Conservation (phyloP, 1,140 invertebrate genomes). For the Brachionus koreanus region DNA sequence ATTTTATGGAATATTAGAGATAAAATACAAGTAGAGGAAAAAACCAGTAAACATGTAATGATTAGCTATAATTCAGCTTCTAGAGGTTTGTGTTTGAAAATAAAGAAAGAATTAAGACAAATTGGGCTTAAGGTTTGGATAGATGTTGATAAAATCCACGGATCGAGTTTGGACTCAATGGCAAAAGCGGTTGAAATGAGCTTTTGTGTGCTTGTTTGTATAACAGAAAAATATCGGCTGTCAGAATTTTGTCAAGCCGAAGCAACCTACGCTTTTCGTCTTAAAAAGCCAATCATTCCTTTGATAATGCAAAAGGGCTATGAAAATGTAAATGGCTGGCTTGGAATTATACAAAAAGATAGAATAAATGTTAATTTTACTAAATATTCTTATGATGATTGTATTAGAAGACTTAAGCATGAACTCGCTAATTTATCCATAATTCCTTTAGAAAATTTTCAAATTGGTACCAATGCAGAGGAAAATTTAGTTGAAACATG, state of each 20-base stretch:
- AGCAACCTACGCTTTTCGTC: slow-evolving; percentile 53
- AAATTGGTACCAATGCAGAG: not conserved
- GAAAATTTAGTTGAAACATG: not conserved
- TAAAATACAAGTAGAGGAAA: not conserved
- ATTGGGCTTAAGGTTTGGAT: slow-evolving; percentile 45
- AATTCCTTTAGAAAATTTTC: not conserved
- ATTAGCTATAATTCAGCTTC: slow-evolving; percentile 27
- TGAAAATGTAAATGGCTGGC: slow-evolving; percentile 51
- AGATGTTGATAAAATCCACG: slow-evolving; percentile 48
- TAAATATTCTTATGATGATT: slow-evolving; percentile 8
- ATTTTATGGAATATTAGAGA: slow-evolving; percentile 6
- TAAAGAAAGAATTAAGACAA: not conserved
- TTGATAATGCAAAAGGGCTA: slow-evolving; percentile 51
- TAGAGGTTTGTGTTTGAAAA: not conserved
- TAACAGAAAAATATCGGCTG: slow-evolving; percentile 22
- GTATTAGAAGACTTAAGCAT: slow-evolving; percentile 1
- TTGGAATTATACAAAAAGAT: slow-evolving; percentile 51
- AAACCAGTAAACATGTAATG: not conserved
- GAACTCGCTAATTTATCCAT: not conserved
- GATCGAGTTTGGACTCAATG: slow-evolving; percentile 55
- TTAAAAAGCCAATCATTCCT: slow-evolving; percentile 51
- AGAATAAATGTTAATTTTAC: slow-evolving; percentile 51
- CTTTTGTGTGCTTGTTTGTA: slow-evolving; percentile 51
- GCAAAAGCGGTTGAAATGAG: slow-evolving; percentile 55
- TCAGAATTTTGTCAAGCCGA: slow-evolving; percentile 46